A percentile compares a stretch with the other conserved stretches of the same genome.
Conservation (phyloP, 2,113 vertebrate species). For the Barbus barbus region DNA sequence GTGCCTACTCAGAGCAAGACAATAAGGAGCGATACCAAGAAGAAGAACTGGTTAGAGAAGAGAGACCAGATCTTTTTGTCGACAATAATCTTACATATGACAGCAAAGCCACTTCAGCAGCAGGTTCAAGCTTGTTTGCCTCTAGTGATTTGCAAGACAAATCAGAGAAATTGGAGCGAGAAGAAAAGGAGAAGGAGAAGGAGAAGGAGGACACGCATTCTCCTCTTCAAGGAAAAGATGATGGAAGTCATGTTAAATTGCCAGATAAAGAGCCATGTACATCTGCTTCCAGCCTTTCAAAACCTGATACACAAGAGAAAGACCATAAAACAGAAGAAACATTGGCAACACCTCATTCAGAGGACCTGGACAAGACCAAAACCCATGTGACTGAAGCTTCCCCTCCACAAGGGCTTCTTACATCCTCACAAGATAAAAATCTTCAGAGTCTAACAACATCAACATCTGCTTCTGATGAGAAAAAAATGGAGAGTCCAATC, state of each 20-base stretch:
- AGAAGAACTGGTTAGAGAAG: conserved; percentile 77
- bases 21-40: conserved; percentile 67
- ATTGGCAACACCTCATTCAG: conserved; percentile 30
- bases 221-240: conserved; percentile 8
- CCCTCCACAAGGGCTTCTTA: conserved; percentile 54
- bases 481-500: conserved; percentile 57
- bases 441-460: conserved; percentile 38
- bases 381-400: conserved; percentile 30
- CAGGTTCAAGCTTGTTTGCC: conserved; percentile 58
- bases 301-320: conserved; percentile 53
- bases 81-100: conserved; percentile 81
- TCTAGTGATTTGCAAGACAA: conserved; percentile 70
- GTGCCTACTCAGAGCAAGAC: conserved; percentile 63
- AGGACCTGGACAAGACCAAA: conserved; percentile 44
- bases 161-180: conserved; percentile 72
- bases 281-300: conserved; percentile 18
- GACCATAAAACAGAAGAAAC: conserved; percentile 44
- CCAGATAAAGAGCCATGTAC: conserved; percentile 32
- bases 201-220: conserved; percentile 41
- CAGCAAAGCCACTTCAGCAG: conserved; percentile 69
- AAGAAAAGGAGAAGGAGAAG: conserved; percentile 53
- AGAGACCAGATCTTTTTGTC: conserved; percentile 79
- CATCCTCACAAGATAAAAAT: conserved; percentile 65
- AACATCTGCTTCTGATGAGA: conserved; percentile 43
- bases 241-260: conserved; percentile 12